phyloP scores from a whole-genome alignment of 1,140 invertebrate species.

The Lepidurus apus region DNA sequence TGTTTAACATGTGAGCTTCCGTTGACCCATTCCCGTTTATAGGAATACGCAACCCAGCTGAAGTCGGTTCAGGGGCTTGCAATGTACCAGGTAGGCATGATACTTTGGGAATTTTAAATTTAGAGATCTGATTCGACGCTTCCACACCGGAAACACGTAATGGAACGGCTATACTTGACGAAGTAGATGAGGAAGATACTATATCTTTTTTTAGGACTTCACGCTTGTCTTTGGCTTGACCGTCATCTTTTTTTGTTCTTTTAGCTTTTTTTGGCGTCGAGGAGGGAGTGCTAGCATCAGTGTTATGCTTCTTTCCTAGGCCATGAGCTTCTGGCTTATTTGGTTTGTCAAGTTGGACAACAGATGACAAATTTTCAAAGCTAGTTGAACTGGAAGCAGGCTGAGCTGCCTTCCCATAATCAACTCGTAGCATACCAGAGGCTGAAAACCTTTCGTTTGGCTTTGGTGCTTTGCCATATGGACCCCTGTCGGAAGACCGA shows the following conservation, averaged over 20 bases:
- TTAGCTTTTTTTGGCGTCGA: neutral
- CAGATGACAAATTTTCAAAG: neutral
- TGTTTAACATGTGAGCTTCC: neutral
- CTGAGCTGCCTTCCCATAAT: neutral
- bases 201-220: neutral
- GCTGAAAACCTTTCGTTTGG: neutral
- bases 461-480: neutral
- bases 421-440: neutral
- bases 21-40: neutral
- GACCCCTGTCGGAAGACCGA: neutral
- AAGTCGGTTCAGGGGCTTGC: neutral
- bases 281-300: neutral
- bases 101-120: neutral
- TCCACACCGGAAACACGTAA: neutral
- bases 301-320: neutral
- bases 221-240: neutral
- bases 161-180: neutral
- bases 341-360: neutral
- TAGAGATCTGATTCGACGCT: neutral
- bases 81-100: neutral
- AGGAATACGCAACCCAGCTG: neutral
- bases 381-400: neutral
- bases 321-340: neutral
- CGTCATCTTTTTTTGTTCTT: neutral
- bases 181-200: neutral